Conservation (phyloP, 2,888 invertebrate genomes). For the Rhogogaster chlorosoma region DNA sequence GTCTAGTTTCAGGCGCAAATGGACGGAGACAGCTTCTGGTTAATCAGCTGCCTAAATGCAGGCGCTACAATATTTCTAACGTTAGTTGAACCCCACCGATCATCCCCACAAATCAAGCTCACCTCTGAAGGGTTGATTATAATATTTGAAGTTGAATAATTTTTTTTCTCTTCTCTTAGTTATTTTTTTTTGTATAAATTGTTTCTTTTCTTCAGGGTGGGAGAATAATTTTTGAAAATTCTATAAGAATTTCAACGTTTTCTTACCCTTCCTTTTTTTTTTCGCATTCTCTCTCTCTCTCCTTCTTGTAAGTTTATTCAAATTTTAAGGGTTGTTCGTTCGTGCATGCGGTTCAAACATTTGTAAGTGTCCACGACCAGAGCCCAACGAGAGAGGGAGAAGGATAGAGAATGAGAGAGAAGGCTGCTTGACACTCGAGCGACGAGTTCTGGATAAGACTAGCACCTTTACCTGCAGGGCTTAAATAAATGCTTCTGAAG, state of each 20-base stretch:
- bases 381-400: not conserved
- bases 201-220: not conserved
- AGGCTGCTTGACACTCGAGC: not conserved
- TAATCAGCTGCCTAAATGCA: too few relatives aligned
- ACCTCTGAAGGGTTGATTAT: too few relatives aligned
- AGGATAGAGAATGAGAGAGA: not conserved
- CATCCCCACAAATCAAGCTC: too few relatives aligned
- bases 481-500: conserved; percentile 6
- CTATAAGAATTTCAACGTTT: not conserved
- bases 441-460: conserved; percentile 46
- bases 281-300: too few relatives aligned
- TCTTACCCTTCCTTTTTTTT: not conserved
- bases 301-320: not conserved
- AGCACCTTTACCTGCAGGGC: not conserved
- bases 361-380: conserved; percentile 13
- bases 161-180: too few relatives aligned
- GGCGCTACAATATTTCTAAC: too few relatives aligned
- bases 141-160: too few relatives aligned
- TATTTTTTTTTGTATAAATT: too few relatives aligned
- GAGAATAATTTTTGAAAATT: too few relatives aligned
- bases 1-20: too few relatives aligned
- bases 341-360: conserved; percentile 24
- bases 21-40: too few relatives aligned
- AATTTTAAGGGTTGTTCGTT: not conserved
- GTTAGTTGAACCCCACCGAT: too few relatives aligned